Conservation (phyloP, 2,797 vertebrate species). For the Chiloscyllium punctatum region DNA sequence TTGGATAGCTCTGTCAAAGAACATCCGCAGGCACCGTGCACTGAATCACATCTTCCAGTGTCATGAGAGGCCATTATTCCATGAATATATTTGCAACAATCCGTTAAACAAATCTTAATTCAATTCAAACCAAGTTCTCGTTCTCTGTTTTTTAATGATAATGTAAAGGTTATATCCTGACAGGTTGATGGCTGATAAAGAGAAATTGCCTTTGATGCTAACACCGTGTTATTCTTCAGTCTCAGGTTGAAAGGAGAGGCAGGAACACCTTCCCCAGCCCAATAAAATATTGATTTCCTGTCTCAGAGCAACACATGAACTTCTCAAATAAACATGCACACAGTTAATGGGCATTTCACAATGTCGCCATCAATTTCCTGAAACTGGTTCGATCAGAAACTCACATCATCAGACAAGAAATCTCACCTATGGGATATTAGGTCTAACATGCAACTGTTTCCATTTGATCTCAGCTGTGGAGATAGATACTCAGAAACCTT, state of each 20-base stretch:
- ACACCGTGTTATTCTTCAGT: neutral
- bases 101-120: neutral
- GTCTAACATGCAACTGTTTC: neutral
- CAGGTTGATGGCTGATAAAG: neutral
- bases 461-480: neutral
- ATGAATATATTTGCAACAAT: neutral
- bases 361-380: slow-evolving; percentile 23
- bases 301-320: neutral
- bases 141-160: neutral
- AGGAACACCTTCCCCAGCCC: neutral
- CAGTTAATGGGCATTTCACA: slow-evolving; percentile 14
- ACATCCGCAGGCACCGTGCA: neutral
- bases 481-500: neutral
- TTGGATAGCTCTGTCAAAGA: neutral
- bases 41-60: neutral
- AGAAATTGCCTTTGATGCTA: neutral
- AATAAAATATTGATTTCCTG: slow-evolving; percentile 35
- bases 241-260: neutral
- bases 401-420: slow-evolving; percentile 23
- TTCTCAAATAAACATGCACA: slow-evolving; percentile 13
- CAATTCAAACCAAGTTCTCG: neutral
- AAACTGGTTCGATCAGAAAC: neutral
- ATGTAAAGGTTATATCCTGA: neutral
- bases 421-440: neutral
- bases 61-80: neutral